Evolutionary conservation across 2,797 vertebrate genomes (phyloP).

Genomic region (Australoheros facetus): DNA sequence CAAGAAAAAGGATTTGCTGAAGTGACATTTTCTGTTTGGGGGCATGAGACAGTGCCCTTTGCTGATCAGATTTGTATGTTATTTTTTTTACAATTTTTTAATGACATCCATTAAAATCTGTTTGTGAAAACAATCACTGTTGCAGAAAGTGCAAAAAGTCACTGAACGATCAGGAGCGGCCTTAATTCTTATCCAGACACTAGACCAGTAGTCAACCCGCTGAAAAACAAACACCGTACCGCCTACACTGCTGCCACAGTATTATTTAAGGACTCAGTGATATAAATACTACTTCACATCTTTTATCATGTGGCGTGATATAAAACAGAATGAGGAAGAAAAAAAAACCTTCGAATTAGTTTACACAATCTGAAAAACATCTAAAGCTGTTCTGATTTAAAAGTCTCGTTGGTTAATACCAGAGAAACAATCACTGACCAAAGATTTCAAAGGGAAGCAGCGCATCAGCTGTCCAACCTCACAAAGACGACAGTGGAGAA

Average conservation of each 20-base stretch:
- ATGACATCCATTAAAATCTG: constrained; percentile 36
- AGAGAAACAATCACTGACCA: too few relatives aligned
- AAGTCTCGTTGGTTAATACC: background rate
- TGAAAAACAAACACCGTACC: background rate
- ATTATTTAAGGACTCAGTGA: background rate
- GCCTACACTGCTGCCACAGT: background rate
- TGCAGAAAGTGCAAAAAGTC: constrained; percentile 1
- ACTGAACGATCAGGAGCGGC: background rate
- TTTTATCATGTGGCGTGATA: background rate
- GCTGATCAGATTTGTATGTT: constrained; percentile 8
- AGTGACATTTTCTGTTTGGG: constrained; percentile 31
- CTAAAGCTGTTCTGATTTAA: background rate
- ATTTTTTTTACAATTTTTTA: constrained; percentile 11
- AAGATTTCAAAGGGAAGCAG: too few relatives aligned
- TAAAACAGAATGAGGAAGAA: background rate
- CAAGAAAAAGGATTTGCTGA: constrained; percentile 58
- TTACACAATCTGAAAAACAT: background rate
- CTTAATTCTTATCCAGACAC: background rate
- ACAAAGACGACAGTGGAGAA: too few relatives aligned
- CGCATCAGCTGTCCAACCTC: too few relatives aligned
- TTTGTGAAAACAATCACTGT: constrained; percentile 16
- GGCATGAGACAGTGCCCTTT: constrained; percentile 27
- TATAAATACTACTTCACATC: background rate
- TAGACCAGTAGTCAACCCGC: background rate
- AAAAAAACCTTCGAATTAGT: background rate